phyloP scores from a whole-genome alignment of 2,888 invertebrate genomes.

The Ectobius pallidus region DNA sequence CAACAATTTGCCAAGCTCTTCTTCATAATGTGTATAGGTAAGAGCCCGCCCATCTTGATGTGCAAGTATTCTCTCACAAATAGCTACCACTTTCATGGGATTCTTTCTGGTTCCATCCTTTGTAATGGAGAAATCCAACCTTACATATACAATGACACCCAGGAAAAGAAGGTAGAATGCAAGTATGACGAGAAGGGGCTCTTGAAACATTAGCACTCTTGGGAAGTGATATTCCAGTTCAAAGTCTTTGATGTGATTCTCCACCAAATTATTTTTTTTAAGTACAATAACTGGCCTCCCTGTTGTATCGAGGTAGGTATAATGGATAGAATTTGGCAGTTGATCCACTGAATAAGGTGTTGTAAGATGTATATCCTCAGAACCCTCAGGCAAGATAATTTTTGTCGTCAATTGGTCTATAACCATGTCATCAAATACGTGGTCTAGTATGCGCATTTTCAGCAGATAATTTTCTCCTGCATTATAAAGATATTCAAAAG shows the following conservation, averaged over 20 bases:
- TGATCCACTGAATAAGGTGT: conserved; percentile 83
- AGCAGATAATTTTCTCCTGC: conserved; percentile 80
- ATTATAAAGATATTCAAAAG: conserved; percentile 92
- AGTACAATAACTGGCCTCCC: conserved; percentile 90
- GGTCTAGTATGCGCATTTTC: conserved; percentile 94
- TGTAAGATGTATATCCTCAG: conserved; percentile 76
- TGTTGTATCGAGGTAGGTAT: conserved; percentile 93
- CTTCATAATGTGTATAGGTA: conserved; percentile 65
- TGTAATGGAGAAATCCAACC: conserved; percentile 93
- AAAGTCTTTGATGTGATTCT: conserved; percentile 96
- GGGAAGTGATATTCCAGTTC: conserved; percentile 89
- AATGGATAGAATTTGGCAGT: conserved; percentile 76
- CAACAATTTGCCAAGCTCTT: conserved; percentile 65
- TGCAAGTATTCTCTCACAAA: conserved; percentile 62
- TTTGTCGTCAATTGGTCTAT: conserved; percentile 88
- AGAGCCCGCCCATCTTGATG: conserved; percentile 65
- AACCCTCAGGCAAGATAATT: conserved; percentile 93
- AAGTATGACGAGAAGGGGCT: conserved; percentile 87
- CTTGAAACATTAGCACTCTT: conserved; percentile 84
- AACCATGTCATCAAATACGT: conserved; percentile 95
- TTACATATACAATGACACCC: conserved; percentile 89
- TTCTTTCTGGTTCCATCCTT: conserved; percentile 61
- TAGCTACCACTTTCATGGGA: conserved; percentile 55
- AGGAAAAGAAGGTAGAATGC: conserved; percentile 91
- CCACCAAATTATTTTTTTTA: conserved; percentile 84